These are phyloP conservation scores for Pedetes capensis DNA, from an alignment of 2,113 vertebrate species.

Conservation along the genomic window DNA sequence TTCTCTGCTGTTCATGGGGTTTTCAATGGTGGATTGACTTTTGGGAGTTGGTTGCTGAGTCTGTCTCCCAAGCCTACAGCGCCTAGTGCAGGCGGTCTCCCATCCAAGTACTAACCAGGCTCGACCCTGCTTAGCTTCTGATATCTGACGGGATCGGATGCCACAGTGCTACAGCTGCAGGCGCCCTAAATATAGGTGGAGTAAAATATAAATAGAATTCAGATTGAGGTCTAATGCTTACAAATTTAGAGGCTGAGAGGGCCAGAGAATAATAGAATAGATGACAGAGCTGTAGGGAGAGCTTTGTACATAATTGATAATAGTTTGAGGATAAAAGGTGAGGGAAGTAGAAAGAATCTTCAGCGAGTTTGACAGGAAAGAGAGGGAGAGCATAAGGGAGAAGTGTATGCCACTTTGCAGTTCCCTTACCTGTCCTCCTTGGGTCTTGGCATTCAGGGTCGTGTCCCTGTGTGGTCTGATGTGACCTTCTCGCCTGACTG, in stretches of 20 bases:
- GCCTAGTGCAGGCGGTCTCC: too few species aligned
- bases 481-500: background rate
- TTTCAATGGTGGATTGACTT: too few species aligned
- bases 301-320: background rate
- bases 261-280: background rate
- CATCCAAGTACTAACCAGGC: too few species aligned
- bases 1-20: too few species aligned
- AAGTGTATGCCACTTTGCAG: accelerated
- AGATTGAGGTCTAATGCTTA: background rate
- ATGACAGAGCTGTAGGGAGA: background rate
- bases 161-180: too few species aligned
- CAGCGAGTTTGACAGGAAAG: background rate
- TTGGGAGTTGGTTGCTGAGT: too few species aligned
- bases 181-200: background rate
- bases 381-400: background rate
- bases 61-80: too few species aligned
- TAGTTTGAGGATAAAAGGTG: background rate
- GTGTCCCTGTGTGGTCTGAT: background rate
- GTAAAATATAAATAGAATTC: constrained; percentile 9
- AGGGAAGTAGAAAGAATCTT: background rate
- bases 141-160: too few species aligned
- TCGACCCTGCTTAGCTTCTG: too few species aligned
- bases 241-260: background rate
- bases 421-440: background rate
- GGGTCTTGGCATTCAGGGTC: background rate